Evolutionary conservation across 2,797 vertebrate species (phyloP), one percentile per base, ranked within the genome.

Genomic region (Enteromius radiatus): DNA sequence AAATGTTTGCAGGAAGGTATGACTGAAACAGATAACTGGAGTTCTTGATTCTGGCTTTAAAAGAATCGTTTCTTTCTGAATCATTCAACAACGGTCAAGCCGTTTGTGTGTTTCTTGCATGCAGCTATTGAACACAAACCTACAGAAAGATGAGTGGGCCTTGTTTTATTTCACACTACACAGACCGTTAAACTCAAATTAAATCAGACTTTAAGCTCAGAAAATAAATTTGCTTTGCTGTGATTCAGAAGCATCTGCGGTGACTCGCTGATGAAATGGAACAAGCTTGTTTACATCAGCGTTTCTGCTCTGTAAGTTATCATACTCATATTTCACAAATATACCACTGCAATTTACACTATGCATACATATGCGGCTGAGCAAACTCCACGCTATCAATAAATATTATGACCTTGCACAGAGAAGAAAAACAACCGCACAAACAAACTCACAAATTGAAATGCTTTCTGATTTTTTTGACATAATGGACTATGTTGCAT

Each of bases 381-480:
- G 23, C 23, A 61, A 61, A 49, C 26, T 21, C 26, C 11, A 2
- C 43, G 47, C 8, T 31, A 71, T 31, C 15, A 71, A 31, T 45
- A 69, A 26, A 45, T 45, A 71, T 31, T 12, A 1, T 12, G 43
- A 28, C 14, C 36, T 11, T 68, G 38, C 36, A 43, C 65, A 31
- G 64, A 49, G 26, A 31, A 12, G 11, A 26, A 59, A 59, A 14
- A 59, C 23, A 59, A 59, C 11, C 56, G 26, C 23, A 61, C 43
- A 73, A 70, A 33, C n/a, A 38, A 75, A 61, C n/a, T 56, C 31
- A 17, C 54, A 41, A 43, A 38, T 10, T 61, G 52, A n/a, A 70
- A 70, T 9, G 21, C 49, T 54, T n/a, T 15, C 21, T 1, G 5
- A 76, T 76, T 63, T 63, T 9, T 76, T 61, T n/a, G 49, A 33